phyloP scores from a whole-genome alignment of 2,113 vertebrate species.

The Brienomyrus brachyistius region DNA sequence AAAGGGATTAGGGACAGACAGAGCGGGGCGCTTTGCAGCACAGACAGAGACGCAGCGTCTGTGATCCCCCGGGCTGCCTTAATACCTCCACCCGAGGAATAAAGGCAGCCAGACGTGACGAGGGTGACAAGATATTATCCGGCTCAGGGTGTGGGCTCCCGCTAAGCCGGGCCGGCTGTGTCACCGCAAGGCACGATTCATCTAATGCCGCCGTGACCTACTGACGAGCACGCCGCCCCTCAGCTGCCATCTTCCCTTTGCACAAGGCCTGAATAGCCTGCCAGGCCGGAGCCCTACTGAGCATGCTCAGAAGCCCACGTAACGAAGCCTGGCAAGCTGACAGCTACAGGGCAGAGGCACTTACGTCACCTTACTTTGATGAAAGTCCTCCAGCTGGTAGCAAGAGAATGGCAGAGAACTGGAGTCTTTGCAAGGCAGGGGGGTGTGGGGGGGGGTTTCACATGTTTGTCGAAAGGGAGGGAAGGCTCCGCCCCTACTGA shows the following conservation, averaged over 20 bases:
- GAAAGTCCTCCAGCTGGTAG: neutral
- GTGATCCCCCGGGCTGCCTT: conserved; percentile 51
- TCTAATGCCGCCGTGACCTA: conserved; percentile 73
- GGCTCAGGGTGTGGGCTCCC: conserved; percentile 65
- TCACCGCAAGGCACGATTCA: conserved; percentile 69
- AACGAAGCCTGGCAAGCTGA: neutral
- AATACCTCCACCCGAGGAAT: conserved; percentile 67
- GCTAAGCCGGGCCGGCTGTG: conserved; percentile 70
- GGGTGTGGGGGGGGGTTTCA: neutral
- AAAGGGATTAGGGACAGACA: neutral
- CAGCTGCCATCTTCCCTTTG: conserved; percentile 42
- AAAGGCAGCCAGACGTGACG: conserved; percentile 62
- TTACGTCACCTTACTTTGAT: neutral
- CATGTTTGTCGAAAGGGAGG: neutral
- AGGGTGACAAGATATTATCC: conserved; percentile 74
- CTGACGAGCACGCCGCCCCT: conserved; percentile 61
- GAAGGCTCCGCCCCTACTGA: neutral
- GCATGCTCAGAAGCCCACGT: neutral
- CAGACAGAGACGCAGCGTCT: conserved; percentile 21
- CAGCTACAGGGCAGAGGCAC: neutral
- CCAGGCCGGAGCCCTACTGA: conserved; percentile 25
- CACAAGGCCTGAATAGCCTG: neutral
- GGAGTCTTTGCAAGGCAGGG: neutral
- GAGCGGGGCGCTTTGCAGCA: conserved; percentile 4
- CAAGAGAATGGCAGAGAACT: neutral